Evolutionary conservation across 2,113 vertebrate genomes (phyloP).

Genomic region (Triplophysa siluroides): DNA sequence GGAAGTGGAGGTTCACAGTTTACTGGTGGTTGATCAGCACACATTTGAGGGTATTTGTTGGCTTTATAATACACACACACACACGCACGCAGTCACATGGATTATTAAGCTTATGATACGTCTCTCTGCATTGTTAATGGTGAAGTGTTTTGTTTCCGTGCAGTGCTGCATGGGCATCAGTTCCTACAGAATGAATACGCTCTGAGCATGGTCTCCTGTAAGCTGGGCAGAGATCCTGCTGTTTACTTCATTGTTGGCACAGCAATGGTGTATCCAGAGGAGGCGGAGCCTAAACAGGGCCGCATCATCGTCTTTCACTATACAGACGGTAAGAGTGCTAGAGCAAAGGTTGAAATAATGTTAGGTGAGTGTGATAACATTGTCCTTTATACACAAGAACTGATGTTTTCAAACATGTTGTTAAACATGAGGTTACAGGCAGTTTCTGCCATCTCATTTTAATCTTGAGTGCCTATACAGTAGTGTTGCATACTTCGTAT

Average conservation of each 20-base stretch:
- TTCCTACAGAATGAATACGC: constrained; percentile 95
- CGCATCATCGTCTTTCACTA: constrained; percentile 98
- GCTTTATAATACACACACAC: background rate
- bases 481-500: too few species aligned
- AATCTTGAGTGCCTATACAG: too few species aligned
- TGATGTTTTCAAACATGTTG: too few species aligned
- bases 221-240: constrained; percentile 90
- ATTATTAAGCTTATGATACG: background rate
- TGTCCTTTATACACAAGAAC: too few species aligned
- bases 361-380: too few species aligned
- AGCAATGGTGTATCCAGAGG: constrained; percentile 97
- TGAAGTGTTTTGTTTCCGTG: background rate
- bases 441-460: too few species aligned
- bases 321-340: constrained; percentile 84
- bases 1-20: constrained; percentile 97
- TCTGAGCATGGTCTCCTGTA: constrained; percentile 96
- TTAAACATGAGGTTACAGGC: too few species aligned
- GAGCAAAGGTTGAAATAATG: background rate
- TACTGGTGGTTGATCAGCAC: constrained; percentile 97
- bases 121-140: background rate
- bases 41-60: constrained; percentile 90
- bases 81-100: too few species aligned
- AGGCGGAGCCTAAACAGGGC: constrained; percentile 97
- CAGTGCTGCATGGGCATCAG: constrained; percentile 97
- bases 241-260: constrained; percentile 97